Base-by-base conservation (phyloP, 2,888 invertebrate genomes). In the Furcula furcula region DNA sequence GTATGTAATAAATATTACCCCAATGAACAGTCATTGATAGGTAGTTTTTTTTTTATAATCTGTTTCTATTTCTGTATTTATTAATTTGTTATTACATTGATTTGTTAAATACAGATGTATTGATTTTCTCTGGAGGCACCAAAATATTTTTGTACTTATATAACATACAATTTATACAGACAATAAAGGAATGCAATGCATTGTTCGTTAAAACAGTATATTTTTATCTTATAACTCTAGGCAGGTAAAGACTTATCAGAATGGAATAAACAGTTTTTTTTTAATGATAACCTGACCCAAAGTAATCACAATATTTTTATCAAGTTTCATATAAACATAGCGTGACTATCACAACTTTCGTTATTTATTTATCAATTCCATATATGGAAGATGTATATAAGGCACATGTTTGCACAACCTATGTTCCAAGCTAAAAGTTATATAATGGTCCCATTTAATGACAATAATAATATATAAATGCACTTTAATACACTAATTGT, bases 261-360 rank as follows among this genome's bases (percentile, higher is more conserved):
- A 28, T 11, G 28, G 28, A 28, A 28, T 27, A 10, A 27, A 27
- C 1, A 2, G 7, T 26, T 14, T 28, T 16, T 11, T 30, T 6
- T 25, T 20, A 34, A 30, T 36, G 39, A 29, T 31, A 43, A 22
- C 37, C 34, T 42, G 40, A 49, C 49, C 50, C 36, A 21, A 11
- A 20, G 19, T 29, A 37, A 39, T 32, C 32, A 30, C 10, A 29
- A 34, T 22, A 35, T 29, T 33, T 44, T 32, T 28, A 30, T 39
- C 22, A 35, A 22, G 33, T 39, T 39, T 41, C 31, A 36, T 32
- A 42, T 31, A 46, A 43, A 37, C 28, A 19, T 40, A 54, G 53
- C 46, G 47, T 62, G 59, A 61, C 55, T 57, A 65, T 69, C 57
- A 67, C 63, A 63, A 49, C 35, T 63, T 45, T 46, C 13, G 35